These are phyloP conservation scores for Cephalophus harveyi DNA, from an alignment of 2,113 vertebrate genomes.

Conservation along the genomic window DNA sequence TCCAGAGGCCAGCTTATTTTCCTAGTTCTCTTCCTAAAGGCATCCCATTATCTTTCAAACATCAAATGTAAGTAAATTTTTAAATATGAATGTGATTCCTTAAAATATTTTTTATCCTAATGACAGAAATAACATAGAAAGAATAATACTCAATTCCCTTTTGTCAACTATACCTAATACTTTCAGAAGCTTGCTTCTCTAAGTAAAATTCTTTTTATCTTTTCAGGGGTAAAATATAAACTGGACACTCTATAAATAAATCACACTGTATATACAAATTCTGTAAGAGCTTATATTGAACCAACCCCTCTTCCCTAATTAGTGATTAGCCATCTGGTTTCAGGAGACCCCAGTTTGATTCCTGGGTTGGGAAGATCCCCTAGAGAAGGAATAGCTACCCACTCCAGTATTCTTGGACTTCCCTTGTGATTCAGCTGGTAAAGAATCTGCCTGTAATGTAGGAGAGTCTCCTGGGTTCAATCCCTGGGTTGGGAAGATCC, in stretches of 20 bases:
- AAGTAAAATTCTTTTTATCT: not conserved
- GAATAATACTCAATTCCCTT: not conserved
- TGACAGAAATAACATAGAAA: not conserved
- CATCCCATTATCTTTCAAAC: not conserved
- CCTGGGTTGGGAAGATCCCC: not conserved
- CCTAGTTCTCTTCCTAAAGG: not conserved
- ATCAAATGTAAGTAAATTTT: not conserved
- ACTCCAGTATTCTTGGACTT: not conserved
- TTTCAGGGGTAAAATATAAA: not conserved
- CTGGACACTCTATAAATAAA: not conserved
- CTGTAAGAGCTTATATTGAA: not conserved
- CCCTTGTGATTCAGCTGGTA: not conserved
- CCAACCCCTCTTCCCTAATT: not conserved
- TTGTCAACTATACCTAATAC: not conserved
- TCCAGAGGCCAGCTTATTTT: not conserved
- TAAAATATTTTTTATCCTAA: not conserved
- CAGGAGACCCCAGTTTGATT: not conserved
- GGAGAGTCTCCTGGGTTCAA: not conserved
- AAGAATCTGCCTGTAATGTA: not conserved
- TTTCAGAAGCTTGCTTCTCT: not conserved
- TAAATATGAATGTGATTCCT: not conserved
- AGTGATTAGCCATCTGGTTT: not conserved
- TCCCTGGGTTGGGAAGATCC: not conserved
- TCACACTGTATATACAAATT: not conserved
- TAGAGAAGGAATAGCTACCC: not conserved